Conservation (phyloP, 2,113 vertebrate genomes). For the Puffinus mauretanicus region DNA sequence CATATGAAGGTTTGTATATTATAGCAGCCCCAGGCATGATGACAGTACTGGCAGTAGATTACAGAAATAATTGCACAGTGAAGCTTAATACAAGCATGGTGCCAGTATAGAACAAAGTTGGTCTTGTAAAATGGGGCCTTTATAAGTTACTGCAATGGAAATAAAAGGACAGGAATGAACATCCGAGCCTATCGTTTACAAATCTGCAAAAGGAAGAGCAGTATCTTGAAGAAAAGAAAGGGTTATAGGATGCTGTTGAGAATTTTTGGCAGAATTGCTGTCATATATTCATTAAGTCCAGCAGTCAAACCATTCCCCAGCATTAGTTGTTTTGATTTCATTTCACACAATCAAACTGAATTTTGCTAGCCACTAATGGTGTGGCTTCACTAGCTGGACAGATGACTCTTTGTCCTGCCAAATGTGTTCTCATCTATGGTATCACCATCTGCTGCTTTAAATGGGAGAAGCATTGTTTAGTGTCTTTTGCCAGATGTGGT, state of each 20-base stretch:
- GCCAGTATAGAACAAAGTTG: neutral
- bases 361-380: neutral
- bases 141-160: neutral
- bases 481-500: neutral
- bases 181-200: neutral
- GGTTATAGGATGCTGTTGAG: neutral
- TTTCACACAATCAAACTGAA: neutral
- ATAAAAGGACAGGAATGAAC: neutral
- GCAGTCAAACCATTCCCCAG: neutral
- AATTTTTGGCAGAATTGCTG: neutral
- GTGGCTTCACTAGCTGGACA: neutral
- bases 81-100: neutral
- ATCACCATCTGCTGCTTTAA: constrained; percentile 33
- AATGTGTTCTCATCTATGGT: neutral
- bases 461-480: neutral
- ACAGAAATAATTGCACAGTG: neutral
- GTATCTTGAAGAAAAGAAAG: neutral
- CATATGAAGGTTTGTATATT: neutral
- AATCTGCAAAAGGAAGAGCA: neutral
- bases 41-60: neutral
- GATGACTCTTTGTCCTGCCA: neutral
- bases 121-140: neutral
- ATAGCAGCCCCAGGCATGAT: neutral
- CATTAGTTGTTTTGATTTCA: neutral
- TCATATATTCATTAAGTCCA: neutral